Percentiles rank a stretch among this genome's conserved stretches.
These are phyloP conservation scores for Papilio demoleus DNA, from an alignment of 2,888 invertebrate species.

Conservation along the genomic window DNA sequence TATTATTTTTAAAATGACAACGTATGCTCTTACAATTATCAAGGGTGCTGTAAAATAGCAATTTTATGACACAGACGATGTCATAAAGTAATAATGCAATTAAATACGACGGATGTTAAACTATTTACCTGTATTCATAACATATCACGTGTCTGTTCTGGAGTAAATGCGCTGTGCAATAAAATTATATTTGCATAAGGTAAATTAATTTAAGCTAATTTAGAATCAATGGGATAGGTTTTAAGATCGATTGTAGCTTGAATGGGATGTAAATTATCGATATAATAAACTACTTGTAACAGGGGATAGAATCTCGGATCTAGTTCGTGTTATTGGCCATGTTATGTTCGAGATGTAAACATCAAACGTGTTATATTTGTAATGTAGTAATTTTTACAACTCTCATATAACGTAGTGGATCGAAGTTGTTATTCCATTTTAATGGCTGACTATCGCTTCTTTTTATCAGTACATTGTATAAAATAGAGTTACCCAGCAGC, in stretches of 20 bases:
- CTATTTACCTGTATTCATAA: constrained; percentile 25
- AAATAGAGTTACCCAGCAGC: constrained; percentile 10
- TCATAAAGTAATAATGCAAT: constrained; percentile 28
- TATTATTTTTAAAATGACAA: neutral
- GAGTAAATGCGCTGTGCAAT: constrained; percentile 17
- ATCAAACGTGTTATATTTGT: constrained; percentile 21
- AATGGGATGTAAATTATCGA: constrained; percentile 9
- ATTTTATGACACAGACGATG: constrained; percentile 27
- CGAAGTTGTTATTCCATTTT: constrained; percentile 13
- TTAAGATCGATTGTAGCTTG: constrained; percentile 21
- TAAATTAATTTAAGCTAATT: constrained; percentile 19
- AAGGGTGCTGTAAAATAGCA: constrained; percentile 8
- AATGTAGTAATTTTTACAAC: constrained; percentile 31
- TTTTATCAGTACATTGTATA: constrained; percentile 17
- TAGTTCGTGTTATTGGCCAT: constrained; percentile 25
- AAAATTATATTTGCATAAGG: constrained; percentile 32
- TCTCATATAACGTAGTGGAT: constrained; percentile 19
- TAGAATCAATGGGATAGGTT: neutral
- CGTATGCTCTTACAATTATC: neutral
- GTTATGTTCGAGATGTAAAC: constrained; percentile 29
- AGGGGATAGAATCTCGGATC: constrained; percentile 8
- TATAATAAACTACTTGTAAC: constrained; percentile 29
- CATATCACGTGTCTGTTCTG: constrained; percentile 26
- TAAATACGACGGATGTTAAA: constrained; percentile 5
- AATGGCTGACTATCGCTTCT: constrained; percentile 12